Evolutionary conservation across 1,140 invertebrate genomes (phyloP).

Genomic region (roundworm (Caenorhabditis elegans)): WBcel235 BX284606.5:11679001-11679500

Average conservation of each 20-base stretch:
- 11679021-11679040: no score
- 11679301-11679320: background rate
- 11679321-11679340: background rate
- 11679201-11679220: background rate
- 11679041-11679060: no score
- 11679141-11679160: background rate
- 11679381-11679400: background rate
- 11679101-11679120: no score
- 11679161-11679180: background rate
- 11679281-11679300: background rate
- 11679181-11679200: background rate
- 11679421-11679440: background rate
- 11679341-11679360: background rate
- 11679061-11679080: no score
- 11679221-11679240: background rate
- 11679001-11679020: no score
- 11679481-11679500: no score
- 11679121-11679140: no score
- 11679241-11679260: slow-evolving; percentile 4
- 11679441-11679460: background rate
- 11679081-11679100: no score
- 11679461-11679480: background rate
- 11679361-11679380: background rate
- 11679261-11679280: background rate
- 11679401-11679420: background rate